Evolutionary conservation across 2,113 vertebrate genomes (phyloP).

Genomic region (Prionailurus viverrinus): DNA sequence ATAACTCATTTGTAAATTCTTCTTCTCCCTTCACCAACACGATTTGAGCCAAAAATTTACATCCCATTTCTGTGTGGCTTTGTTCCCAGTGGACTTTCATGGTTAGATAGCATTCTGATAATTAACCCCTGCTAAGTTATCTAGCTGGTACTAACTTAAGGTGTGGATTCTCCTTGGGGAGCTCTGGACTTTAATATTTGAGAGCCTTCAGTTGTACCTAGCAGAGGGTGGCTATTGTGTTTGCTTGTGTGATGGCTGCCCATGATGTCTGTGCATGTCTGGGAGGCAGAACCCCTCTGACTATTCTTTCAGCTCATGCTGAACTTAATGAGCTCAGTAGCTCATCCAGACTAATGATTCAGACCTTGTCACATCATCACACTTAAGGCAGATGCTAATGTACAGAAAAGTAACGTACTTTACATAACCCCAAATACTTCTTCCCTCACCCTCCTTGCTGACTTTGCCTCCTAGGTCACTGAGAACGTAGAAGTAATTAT

Average conservation of each 20-base stretch:
- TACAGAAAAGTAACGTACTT: neutral
- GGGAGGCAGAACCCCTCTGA: neutral
- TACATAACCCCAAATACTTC: neutral
- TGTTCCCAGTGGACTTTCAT: neutral
- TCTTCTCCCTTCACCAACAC: neutral
- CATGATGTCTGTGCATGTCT: neutral
- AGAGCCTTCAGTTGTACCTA: neutral
- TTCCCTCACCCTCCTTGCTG: neutral
- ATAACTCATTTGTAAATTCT: neutral
- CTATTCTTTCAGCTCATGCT: neutral
- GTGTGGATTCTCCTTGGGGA: neutral
- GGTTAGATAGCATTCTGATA: constrained; percentile 14
- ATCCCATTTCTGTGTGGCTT: neutral
- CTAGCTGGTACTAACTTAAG: neutral
- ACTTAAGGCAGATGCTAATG: neutral
- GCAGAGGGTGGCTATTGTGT: neutral
- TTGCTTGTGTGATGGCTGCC: neutral
- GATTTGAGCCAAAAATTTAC: neutral
- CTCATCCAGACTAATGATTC: neutral
- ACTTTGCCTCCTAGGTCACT: neutral
- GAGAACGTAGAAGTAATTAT: neutral
- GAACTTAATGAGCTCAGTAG: neutral
- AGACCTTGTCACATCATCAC: neutral
- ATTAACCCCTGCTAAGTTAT: neutral
- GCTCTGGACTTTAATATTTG: neutral